Conservation (phyloP, 2,797 vertebrate genomes). For the Macrochelys suwanniensis region DNA sequence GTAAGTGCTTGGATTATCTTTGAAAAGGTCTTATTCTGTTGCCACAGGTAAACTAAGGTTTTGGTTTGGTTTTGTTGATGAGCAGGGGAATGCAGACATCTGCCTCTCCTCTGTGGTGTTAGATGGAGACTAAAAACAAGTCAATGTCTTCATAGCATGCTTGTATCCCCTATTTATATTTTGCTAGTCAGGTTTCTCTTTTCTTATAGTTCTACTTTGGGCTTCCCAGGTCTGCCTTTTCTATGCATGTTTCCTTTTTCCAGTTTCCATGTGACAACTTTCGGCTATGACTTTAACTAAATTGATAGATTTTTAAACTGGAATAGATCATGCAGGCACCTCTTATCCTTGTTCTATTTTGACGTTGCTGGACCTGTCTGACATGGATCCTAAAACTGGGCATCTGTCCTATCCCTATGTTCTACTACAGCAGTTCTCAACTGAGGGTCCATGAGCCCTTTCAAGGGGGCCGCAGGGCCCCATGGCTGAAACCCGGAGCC, state of each 20-base stretch:
- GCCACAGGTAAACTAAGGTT: background rate
- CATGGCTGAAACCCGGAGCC: no score
- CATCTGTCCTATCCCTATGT: background rate
- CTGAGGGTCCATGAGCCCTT: no score
- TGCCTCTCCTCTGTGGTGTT: background rate
- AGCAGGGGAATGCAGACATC: background rate
- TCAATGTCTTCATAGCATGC: background rate
- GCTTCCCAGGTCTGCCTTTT: background rate
- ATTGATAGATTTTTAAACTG: fast-evolving
- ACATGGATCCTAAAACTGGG: background rate
- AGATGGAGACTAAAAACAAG: background rate
- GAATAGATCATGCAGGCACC: fast-evolving
- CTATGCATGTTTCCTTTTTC: background rate
- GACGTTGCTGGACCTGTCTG: background rate
- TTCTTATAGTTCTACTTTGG: background rate
- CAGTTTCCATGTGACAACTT: background rate
- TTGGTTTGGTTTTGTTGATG: background rate
- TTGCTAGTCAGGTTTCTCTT: background rate
- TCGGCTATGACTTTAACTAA: background rate
- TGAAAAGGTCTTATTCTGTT: background rate
- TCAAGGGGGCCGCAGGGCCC: no score
- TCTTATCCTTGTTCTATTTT: background rate
- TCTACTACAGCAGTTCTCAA: background rate
- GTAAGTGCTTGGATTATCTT: background rate
- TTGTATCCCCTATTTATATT: background rate